Base-by-base conservation (phyloP, 1,140 invertebrate species). In the Drosophila gunungcola region DNA sequence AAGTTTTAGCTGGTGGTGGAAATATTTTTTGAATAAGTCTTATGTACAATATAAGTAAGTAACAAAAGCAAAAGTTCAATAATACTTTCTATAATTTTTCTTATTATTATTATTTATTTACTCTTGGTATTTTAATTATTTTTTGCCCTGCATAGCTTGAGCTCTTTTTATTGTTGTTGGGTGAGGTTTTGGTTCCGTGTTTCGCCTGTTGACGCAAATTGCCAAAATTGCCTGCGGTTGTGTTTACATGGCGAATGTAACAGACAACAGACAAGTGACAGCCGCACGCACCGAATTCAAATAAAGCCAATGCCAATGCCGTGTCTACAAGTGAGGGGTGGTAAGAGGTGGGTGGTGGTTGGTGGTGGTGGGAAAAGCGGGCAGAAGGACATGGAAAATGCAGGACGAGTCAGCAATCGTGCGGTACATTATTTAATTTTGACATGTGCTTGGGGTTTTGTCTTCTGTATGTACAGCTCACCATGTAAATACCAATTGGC, bases 251-350 rank as follows among this genome's bases (percentile, higher is more conserved):
- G 83, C 80, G 76, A 89, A 88, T 88, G 83, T 83, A 83, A 89
- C 83, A 88, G 83, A 88, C 83, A 88, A 88, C 83, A 88, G 83
- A 88, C 83, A 88, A 89, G 83, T 89, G 83, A 88, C 83, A 88
- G 83, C 72, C 79, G 83, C 82, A 86, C 82, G 82, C 82, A 86
- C 83, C 79, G 81, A 86, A 86, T 86, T 86, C 82, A 86, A 86
- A 86, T 88, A 88, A 88, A 88, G 84, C 83, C 80, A 89, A 88
- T 88, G 83, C 83, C 80, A 84, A 84, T 84, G 81, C 45, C 72
- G 49, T 57, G 65, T 57, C 68, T 72, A 70, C 68, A 72, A 70
- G 58, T 48, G 42, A 25, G 12, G 56, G 21, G 12, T 6, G 10
- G 10, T 39, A 9, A 10, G n/a, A 25, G 21, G 42, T 21, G 16